These are phyloP conservation scores for Caerostris darwini DNA, from an alignment of 1,140 invertebrate genomes.

Conservation along the genomic window DNA sequence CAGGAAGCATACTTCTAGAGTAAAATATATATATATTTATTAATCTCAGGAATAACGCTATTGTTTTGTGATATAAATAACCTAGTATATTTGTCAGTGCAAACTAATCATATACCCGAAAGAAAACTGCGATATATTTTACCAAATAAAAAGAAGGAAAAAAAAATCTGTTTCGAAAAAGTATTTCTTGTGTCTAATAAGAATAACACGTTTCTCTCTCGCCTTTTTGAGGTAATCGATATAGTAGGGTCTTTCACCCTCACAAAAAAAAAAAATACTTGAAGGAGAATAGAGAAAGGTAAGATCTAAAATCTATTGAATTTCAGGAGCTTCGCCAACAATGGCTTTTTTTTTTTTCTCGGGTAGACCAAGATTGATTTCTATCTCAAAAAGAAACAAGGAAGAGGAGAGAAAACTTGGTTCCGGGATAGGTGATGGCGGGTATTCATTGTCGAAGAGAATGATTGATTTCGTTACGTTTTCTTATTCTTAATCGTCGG, in stretches of 20 bases:
- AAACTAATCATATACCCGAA: too few relatives aligned
- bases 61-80: too few relatives aligned
- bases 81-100: too few relatives aligned
- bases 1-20: too few relatives aligned
- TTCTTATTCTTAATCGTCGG: constrained; percentile 58
- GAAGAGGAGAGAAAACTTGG: background rate
- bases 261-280: background rate
- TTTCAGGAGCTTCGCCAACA: background rate
- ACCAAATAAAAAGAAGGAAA: background rate
- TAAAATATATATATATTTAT: too few relatives aligned
- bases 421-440: background rate
- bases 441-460: constrained; percentile 24
- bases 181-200: background rate
- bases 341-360: background rate
- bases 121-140: too few relatives aligned
- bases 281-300: background rate
- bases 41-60: too few relatives aligned
- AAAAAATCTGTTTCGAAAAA: background rate
- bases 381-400: constrained; percentile 36
- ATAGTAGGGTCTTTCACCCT: background rate
- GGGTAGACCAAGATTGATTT: constrained; percentile 42
- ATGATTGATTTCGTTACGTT: constrained; percentile 69
- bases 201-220: background rate
- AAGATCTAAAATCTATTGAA: constrained; percentile 38
- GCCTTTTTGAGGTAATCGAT: background rate